phyloP scores from a whole-genome alignment of 1,140 invertebrate genomes.

The Oscheius sp. region DNA sequence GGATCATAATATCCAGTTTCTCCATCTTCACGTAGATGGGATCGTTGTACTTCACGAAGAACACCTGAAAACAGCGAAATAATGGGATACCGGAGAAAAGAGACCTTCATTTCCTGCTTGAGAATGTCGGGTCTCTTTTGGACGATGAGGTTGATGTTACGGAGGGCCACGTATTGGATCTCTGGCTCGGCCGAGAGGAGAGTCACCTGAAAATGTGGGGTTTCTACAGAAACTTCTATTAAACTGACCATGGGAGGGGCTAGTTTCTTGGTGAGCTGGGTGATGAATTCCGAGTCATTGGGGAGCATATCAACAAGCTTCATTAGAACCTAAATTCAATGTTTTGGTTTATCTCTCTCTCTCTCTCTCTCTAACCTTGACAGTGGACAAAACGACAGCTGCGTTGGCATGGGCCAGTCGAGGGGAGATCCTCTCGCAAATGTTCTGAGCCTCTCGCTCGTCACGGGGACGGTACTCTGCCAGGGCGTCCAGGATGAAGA shows the following conservation, averaged over 20 bases:
- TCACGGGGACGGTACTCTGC: conserved; percentile 96
- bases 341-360: background rate
- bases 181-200: conserved; percentile 95
- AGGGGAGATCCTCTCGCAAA: conserved; percentile 96
- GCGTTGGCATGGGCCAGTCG: conserved; percentile 97
- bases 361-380: conserved; percentile 70
- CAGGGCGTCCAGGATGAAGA: conserved; percentile 94
- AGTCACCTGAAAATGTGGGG: conserved; percentile 68
- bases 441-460: conserved; percentile 95
- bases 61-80: conserved; percentile 67
- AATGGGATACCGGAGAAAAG: background rate
- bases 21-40: conserved; percentile 99
- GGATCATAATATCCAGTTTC: conserved; percentile 99
- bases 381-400: conserved; percentile 96
- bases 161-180: conserved; percentile 94
- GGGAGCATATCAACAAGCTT: conserved; percentile 96
- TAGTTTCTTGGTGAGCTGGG: conserved; percentile 89
- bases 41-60: conserved; percentile 99
- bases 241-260: conserved; percentile 81
- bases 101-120: conserved; percentile 98
- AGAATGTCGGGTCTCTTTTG: conserved; percentile 97
- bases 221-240: background rate
- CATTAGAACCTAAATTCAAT: conserved; percentile 71
- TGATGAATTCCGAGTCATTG: conserved; percentile 86
- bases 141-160: conserved; percentile 98